phyloP scores from a whole-genome alignment of 2,113 vertebrate species.

The Platycercus adscitus region DNA sequence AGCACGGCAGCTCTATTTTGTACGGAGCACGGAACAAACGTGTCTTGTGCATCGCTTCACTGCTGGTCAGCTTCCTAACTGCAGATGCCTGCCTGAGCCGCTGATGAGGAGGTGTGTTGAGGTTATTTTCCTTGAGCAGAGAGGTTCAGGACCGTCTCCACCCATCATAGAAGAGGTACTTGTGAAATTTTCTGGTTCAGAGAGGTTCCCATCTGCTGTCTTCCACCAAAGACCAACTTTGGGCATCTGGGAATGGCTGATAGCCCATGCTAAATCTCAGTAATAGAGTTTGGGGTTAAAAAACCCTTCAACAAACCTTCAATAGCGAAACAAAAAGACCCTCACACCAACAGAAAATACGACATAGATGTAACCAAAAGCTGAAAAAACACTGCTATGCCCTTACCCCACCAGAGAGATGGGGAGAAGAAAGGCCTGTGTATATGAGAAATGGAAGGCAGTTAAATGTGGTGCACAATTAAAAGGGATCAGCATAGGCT shows the following conservation, averaged over 20 bases:
- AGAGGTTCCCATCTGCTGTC: not conserved
- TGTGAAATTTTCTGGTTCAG: not conserved
- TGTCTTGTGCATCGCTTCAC: fast-evolving
- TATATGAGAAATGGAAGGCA: not conserved
- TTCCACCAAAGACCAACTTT: not conserved
- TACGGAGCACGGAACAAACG: fast-evolving
- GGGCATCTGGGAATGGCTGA: not conserved
- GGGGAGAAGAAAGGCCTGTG: not conserved
- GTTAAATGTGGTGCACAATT: not conserved
- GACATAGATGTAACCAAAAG: not conserved
- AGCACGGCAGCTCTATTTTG: not conserved
- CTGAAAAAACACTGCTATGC: not conserved
- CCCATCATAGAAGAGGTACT: fast-evolving
- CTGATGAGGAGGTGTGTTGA: not conserved
- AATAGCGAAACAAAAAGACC: not conserved
- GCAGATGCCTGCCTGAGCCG: fast-evolving
- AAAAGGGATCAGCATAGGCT: not conserved
- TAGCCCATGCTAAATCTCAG: not conserved
- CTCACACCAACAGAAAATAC: fast-evolving
- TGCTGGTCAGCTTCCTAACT: not conserved
- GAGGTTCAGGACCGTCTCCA: not conserved
- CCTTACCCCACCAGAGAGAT: not conserved
- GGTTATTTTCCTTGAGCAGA: not conserved
- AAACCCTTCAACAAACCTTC: not conserved
- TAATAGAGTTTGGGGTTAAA: not conserved